Base-by-base conservation (phyloP, 2,888 invertebrate species). In the Leptogaster cylindrica region DNA sequence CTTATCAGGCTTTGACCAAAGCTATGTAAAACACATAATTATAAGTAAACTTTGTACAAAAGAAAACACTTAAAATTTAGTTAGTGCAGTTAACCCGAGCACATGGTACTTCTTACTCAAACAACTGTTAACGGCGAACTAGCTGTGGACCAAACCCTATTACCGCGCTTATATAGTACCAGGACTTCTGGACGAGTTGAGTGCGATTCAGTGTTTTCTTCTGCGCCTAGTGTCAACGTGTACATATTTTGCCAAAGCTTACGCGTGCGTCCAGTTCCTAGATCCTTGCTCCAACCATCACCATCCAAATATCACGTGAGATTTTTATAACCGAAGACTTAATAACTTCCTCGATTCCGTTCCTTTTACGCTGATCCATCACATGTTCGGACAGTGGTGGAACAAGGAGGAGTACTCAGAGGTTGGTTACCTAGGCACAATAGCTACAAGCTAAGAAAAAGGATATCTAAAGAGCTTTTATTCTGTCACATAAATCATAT, bases 71-170 rank as follows among this genome's bases (percentile, higher is more conserved):
- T n/a, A 44, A 61, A 61, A 8, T 28, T 41, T 41, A 18, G 27
- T 5, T 23, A 44, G 44, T 61, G 20, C 23, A 23, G 25, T 18
- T 61, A 61, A 2, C 61, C 44, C 28, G 44, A 61, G 28, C 61
- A 44, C 61, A 61, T 61, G 8, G 44, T 28, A 18, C 28, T 27
- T 44, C 61, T 61, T 41, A 44, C 28, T 61, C 44, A 61, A 44
- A 27, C 44, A 44, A 61, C 61, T 44, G 61, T 61, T 61, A 61
- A 61, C 61, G 44, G 41, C 61, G 16, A 61, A 61, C 61, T 61
- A 44, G 44, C 18, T 14, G 12, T 44, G 44, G 44, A 10, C 10
- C 10, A 10, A 7, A 27, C n/a, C 1, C 25, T n/a, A 2, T 44
- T 16, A 16, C 27, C 7, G 16, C 44, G 36, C 44, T 61, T 61